Evolutionary conservation across 1,140 invertebrate species (phyloP).

Genomic region (Ostrea denselamellosa): DNA sequence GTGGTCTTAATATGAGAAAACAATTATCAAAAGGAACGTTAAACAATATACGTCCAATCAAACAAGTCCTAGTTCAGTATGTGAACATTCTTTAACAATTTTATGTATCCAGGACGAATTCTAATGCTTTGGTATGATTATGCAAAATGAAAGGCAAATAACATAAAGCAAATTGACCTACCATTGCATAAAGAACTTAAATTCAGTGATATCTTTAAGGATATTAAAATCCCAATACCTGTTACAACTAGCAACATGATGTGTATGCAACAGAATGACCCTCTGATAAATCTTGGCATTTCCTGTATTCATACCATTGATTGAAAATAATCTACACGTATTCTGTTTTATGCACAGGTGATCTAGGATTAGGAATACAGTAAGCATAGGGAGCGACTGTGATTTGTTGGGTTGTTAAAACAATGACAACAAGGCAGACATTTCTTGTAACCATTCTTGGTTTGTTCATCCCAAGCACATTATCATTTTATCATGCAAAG

Average conservation of each 20-base stretch:
- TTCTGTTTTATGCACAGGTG: background rate
- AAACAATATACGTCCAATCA: no score
- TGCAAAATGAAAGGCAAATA: no score
- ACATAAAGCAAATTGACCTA: background rate
- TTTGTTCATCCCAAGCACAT: background rate
- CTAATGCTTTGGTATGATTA: no score
- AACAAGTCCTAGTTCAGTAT: no score
- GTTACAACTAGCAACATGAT: background rate
- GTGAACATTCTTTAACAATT: no score
- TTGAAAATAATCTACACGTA: no score
- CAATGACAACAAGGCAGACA: background rate
- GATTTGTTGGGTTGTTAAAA: background rate
- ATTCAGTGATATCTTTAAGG: background rate
- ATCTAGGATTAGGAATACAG: no score
- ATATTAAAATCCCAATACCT: background rate
- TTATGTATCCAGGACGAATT: no score
- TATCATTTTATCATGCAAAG: slow-evolving; percentile 62
- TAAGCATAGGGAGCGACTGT: background rate
- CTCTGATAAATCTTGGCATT: background rate
- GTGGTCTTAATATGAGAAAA: no score
- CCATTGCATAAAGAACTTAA: background rate
- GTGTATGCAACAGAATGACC: background rate
- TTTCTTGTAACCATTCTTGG: background rate
- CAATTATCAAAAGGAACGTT: no score
- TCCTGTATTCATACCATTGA: background rate